Conservation (phyloP, 1,140 invertebrate genomes). For the Anthonomus grandis region DNA sequence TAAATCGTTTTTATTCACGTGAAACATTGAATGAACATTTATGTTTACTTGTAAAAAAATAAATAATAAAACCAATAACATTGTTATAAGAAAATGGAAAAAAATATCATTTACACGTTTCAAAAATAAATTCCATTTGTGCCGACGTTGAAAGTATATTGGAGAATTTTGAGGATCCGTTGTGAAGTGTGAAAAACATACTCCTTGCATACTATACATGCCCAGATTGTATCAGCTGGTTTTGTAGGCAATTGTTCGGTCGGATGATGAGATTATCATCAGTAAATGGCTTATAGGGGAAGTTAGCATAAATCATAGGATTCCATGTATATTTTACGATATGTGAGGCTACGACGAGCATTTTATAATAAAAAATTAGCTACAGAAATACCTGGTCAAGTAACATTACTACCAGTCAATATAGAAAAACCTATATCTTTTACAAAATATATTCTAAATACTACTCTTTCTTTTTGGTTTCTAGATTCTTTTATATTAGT, state of each 20-base stretch:
- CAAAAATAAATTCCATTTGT: conserved; percentile 37
- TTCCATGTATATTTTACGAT: conserved; percentile 30
- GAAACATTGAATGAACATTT: conserved; percentile 25
- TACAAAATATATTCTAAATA: too few species aligned
- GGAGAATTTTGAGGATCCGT: conserved; percentile 23
- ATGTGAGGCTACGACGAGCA: conserved; percentile 25
- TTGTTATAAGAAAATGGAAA: conserved; percentile 23
- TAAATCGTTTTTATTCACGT: conserved; percentile 28
- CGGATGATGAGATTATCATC: conserved; percentile 23
- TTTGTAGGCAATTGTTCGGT: conserved; percentile 23
- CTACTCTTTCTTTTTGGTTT: too few species aligned
- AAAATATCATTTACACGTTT: conserved; percentile 6
- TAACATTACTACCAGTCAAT: too few species aligned
- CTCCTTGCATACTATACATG: conserved; percentile 28
- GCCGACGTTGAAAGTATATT: conserved; percentile 42
- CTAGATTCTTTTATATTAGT: too few species aligned
- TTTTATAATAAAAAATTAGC: conserved; percentile 22
- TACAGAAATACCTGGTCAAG: conserved; percentile 8
- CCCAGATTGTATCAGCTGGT: conserved; percentile 14
- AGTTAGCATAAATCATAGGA: conserved; percentile 39
- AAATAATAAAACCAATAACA: conserved; percentile 25
- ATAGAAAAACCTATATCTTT: too few species aligned
- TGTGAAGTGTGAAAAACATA: conserved; percentile 22
- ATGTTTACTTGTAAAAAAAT: conserved; percentile 15
- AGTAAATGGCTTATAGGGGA: conserved; percentile 33